Evolutionary conservation across 2,113 vertebrate species (phyloP).

Genomic region (Chionodraco myersi): DNA sequence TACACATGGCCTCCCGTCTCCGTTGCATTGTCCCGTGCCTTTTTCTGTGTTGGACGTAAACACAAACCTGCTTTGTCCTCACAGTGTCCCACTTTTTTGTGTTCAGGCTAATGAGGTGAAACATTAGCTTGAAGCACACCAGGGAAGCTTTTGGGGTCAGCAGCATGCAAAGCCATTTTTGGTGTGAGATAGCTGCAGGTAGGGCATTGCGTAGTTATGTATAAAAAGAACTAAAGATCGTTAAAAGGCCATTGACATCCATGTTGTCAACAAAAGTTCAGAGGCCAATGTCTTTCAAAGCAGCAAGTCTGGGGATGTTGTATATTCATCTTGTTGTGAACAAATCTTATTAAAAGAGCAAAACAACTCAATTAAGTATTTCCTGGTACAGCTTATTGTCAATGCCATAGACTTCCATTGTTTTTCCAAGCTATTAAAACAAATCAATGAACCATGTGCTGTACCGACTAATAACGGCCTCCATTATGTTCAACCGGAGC

Average conservation of each 20-base stretch:
- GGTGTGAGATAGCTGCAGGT: conserved; percentile 46
- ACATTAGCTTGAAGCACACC: conserved; percentile 68
- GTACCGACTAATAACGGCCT: background rate
- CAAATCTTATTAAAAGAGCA: background rate
- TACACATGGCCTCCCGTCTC: conserved; percentile 16
- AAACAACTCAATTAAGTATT: background rate
- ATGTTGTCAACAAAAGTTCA: background rate
- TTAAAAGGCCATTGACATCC: background rate
- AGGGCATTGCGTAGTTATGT: conserved; percentile 17
- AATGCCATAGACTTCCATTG: background rate
- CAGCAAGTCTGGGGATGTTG: background rate
- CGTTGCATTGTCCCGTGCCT: conserved; percentile 5
- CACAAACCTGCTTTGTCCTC: conserved; percentile 65
- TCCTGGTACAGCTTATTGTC: background rate
- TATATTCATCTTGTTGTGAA: background rate
- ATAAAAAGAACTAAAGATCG: conserved; percentile 16
- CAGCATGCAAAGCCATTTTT: conserved; percentile 56
- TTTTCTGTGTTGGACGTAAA: conserved; percentile 28
- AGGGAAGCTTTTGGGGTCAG: conserved; percentile 63
- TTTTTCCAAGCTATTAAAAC: background rate
- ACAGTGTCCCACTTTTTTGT: conserved; percentile 64
- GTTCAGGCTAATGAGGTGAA: conserved; percentile 73
- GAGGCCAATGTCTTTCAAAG: background rate
- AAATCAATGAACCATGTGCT: background rate
- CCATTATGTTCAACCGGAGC: background rate